Evolutionary conservation across 2,113 vertebrate genomes (phyloP).

Genomic region (Balaenoptera acutorostrata): DNA sequence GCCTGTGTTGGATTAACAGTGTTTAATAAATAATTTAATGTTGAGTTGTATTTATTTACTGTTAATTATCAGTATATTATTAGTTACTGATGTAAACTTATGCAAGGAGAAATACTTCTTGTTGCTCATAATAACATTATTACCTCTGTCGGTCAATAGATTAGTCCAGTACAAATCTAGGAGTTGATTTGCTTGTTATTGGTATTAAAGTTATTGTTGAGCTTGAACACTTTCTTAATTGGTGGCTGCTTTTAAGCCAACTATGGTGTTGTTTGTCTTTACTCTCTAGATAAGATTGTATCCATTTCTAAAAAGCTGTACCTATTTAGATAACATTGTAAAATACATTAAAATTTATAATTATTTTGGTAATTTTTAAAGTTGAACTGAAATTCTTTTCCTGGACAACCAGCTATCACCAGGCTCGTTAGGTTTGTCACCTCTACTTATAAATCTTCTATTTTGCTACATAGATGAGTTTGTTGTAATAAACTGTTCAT

Average conservation of each 20-base stretch:
- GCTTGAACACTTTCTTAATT: not conserved
- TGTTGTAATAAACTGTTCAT: not conserved
- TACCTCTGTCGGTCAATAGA: not conserved
- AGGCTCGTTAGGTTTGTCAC: not conserved
- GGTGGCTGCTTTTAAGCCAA: constrained; percentile 36
- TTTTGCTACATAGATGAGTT: not conserved
- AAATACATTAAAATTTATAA: not conserved
- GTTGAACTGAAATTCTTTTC: not conserved
- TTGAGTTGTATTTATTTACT: not conserved
- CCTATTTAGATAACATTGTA: not conserved
- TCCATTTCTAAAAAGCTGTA: not conserved
- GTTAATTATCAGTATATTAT: not conserved
- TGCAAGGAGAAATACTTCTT: not conserved
- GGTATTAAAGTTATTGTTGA: not conserved
- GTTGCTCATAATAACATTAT: constrained; percentile 31
- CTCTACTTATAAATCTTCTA: not conserved
- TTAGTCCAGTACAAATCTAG: not conserved
- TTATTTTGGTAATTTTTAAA: not conserved
- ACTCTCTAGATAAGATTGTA: not conserved
- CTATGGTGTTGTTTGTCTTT: not conserved
- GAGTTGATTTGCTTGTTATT: not conserved
- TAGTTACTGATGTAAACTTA: not conserved
- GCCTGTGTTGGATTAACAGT: constrained; percentile 34
- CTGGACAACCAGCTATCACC: not conserved
- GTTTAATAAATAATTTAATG: not conserved